Percentiles rank a stretch among this genome's conserved stretches.
phyloP scores from a whole-genome alignment of 1,140 invertebrate species.

The Drosophila baimaii region DNA sequence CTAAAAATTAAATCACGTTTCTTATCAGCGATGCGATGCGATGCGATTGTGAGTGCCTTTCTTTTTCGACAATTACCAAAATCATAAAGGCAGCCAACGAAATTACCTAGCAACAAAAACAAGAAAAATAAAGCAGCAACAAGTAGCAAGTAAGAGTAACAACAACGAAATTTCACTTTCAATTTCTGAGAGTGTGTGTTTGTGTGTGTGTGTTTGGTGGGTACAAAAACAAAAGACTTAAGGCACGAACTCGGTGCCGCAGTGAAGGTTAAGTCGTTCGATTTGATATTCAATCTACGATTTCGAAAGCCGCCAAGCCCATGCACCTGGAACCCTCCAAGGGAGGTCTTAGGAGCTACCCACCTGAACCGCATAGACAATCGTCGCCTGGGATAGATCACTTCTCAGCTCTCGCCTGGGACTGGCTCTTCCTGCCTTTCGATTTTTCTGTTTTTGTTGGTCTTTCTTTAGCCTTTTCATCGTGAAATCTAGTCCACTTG shows the following conservation, averaged over 20 bases:
- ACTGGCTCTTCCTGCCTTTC: constrained; percentile 23
- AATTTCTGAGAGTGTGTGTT: constrained; percentile 42
- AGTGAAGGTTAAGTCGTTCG: constrained; percentile 72
- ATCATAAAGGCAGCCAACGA: constrained; percentile 48
- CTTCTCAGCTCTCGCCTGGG: constrained; percentile 28
- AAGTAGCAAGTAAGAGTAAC: constrained; percentile 34
- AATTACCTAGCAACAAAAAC: constrained; percentile 43
- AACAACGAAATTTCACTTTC: constrained; percentile 79
- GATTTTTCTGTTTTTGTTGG: not conserved
- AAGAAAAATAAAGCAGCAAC: constrained; percentile 12
- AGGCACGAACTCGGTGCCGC: constrained; percentile 70
- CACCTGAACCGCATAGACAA: constrained; percentile 56
- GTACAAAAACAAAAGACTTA: constrained; percentile 70
- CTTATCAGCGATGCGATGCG: constrained; percentile 65
- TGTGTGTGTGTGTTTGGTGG: constrained; percentile 28
- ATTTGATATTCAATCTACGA: constrained; percentile 78
- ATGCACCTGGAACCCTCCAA: constrained; percentile 56
- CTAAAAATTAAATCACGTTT: constrained; percentile 81
- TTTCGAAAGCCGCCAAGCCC: constrained; percentile 76
- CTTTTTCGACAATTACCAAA: constrained; percentile 80
- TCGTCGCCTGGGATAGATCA: constrained; percentile 32
- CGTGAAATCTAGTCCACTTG: constrained; percentile 62
- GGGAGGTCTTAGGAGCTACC: constrained; percentile 8
- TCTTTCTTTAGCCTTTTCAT: constrained; percentile 13
- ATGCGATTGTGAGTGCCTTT: constrained; percentile 71